Evolutionary conservation across 2,888 invertebrate genomes (phyloP), one percentile per base, ranked within the genome.

Genomic region (Mythimna lalbum): DNA sequence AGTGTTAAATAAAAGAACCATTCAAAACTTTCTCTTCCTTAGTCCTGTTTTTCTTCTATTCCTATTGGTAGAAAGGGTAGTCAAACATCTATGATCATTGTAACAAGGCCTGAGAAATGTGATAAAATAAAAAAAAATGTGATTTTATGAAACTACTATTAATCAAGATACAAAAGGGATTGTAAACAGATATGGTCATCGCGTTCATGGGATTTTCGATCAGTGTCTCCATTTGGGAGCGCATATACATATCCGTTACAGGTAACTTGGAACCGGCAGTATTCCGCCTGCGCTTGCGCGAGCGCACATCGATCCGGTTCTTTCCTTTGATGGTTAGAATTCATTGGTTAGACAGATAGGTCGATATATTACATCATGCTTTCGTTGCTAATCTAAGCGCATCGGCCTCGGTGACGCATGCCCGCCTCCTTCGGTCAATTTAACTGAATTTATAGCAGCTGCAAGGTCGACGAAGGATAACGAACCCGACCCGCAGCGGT

Each of bases 381-480:
- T 90, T 87, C 86, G 86, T 89, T 89, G 87, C 87, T 88, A 90
- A 90, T 89, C 89, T 85, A 89, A 90, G 93, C 92, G 92, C 93
- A 94, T 93, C 93, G 91, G 89, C 88, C 91, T 87, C 88, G 86
- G 86, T 94, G 93, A 93, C 93, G 93, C 93, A 93, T 90, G 88
- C 89, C 89, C 87, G 88, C 88, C 91, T 92, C 90, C 91, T 92
- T 91, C 91, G 90, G 90, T 88, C 92, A 93, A 94, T 94, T 94
- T 91, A 92, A 90, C 93, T 91, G 90, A 93, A 94, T 95, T 94
- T 93, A 94, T 93, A 91, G 90, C 92, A 92, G 90, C 92, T 91
- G 92, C 95, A 95, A 95, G 95, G 95, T 94, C 95, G 94, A 84
- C 86, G 82, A 91, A 94, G 95, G 93, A 94, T 93, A 93, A 92